Percentiles rank a stretch among this genome's conserved stretches.
These are phyloP conservation scores for Psix sp. DNA, from an alignment of 1,140 invertebrate species.

Conservation along the genomic window DNA sequence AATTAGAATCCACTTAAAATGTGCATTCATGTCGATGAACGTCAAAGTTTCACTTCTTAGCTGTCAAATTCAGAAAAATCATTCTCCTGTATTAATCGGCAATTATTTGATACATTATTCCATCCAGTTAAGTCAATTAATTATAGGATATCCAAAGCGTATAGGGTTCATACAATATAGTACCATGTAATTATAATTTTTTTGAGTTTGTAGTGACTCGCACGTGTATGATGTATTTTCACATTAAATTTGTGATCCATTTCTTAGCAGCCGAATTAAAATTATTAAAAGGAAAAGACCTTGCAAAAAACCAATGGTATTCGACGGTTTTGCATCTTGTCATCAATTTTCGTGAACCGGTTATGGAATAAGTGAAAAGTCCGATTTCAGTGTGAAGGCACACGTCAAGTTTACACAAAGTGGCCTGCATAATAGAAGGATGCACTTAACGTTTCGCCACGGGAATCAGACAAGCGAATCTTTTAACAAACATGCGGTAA, in stretches of 20 bases:
- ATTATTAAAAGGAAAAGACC: no score
- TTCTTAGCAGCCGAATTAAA: no score
- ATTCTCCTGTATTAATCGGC: no score
- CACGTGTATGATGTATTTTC: no score
- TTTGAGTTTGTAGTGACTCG: no score
- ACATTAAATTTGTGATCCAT: no score
- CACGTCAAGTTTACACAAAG: conserved; percentile 60
- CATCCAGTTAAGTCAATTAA: no score
- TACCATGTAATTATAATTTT: no score
- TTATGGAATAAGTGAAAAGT: conserved; percentile 45
- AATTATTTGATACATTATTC: no score
- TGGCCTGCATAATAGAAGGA: conserved; percentile 67
- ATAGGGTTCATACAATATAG: no score
- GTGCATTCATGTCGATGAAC: conserved; percentile 32
- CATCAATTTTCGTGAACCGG: conserved; percentile 27
- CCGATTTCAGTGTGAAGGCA: conserved; percentile 42
- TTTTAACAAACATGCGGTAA: conserved; percentile 71
- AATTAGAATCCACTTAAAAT: conserved; percentile 43
- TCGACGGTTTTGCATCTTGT: conserved; percentile 18
- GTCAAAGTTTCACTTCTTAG: conserved; percentile 31
- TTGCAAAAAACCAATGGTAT: background rate
- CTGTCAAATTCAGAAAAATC: conserved; percentile 30
- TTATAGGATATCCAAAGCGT: no score
- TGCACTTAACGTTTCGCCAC: conserved; percentile 73
- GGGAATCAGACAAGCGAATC: conserved; percentile 70